Base-by-base conservation (phyloP, 2,113 vertebrate genomes). In the Pampusana beccarii region DNA sequence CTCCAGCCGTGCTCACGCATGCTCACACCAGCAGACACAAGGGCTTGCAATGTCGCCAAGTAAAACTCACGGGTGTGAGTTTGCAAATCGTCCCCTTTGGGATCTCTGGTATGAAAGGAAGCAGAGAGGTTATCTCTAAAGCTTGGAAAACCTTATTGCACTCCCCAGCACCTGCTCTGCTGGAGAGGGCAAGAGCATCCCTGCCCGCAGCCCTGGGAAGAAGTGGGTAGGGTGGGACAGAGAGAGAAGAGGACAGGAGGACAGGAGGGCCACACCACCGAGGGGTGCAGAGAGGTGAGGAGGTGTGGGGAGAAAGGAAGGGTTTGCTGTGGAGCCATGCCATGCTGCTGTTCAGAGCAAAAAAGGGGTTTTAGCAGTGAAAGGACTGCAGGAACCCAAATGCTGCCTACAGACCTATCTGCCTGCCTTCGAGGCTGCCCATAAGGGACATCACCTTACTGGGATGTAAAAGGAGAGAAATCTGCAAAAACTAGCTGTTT, bases 41-140 rank as follows among this genome's bases (percentile, higher is more conserved):
- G 4, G 16, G 16, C 36, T 33, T 0, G 0, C 16, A 48, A 46
- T 8, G 17, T 12, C 1, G 3, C 10, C 0, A 0, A 33, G 28
- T 25, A 81, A 40, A 78, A 90, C 26, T 40, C 40, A 33, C 0
- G 6, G 20, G 7, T 0, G 2, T 1, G 2, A 6, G 14, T 48
- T 82, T 91, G 25, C 24, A 73, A 50, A 48, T 42, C 6, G 2
- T 25, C 3, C 4, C 0, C 20, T 62, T 71, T 46, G 26, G 9
- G 51, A 42, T n/a, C 6, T 14, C 9, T 33, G 46, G 24, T 23
- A 53, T 6, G 3, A 64, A 66, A 48, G 17, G 16, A 88, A 15
- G 20, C 6, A 51, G 54, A 42, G 5, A n/a, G 5, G 38, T 9
- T 18, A 29, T 3, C 2, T 5, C 1, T 51, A 65, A 90, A 83